A percentile compares a stretch with the other conserved stretches of the same genome.
Conservation (phyloP, 2,888 invertebrate species). For the Deroplatys truncata region DNA sequence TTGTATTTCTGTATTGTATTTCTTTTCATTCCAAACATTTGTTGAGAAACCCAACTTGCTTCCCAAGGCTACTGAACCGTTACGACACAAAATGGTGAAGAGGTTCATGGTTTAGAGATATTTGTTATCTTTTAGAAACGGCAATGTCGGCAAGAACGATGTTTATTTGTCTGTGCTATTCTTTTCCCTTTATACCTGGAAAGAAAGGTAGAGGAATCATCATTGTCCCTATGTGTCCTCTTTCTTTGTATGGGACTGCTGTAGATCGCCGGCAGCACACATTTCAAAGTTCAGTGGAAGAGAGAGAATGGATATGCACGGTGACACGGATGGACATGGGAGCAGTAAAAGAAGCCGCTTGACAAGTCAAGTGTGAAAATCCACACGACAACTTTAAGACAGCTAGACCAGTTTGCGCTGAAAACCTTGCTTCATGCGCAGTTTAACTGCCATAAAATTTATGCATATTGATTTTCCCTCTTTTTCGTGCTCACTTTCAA, state of each 20-base stretch:
- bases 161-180: conserved; percentile 2
- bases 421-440: neutral
- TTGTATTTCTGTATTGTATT: neutral
- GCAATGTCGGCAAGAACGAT: neutral
- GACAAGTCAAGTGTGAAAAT: conserved; percentile 9
- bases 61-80: neutral
- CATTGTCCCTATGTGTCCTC: neutral
- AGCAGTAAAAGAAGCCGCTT: neutral
- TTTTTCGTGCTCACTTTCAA: neutral
- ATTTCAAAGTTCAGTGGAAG: neutral
- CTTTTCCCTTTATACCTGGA: neutral
- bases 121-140: neutral
- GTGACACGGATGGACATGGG: conserved; percentile 2
- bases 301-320: neutral
- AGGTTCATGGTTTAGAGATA: neutral
- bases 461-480: neutral
- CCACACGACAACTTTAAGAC: neutral
- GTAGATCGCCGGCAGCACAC: neutral
- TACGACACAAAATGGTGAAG: neutral
- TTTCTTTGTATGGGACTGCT: neutral
- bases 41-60: neutral
- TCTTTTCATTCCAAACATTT: neutral
- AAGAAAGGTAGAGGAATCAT: neutral
- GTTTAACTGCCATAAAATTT: neutral
- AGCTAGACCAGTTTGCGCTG: neutral